Percentiles rank a stretch among this genome's conserved stretches.
Conservation (phyloP, 2,113 vertebrate species). For the Nansenia antarctica region DNA sequence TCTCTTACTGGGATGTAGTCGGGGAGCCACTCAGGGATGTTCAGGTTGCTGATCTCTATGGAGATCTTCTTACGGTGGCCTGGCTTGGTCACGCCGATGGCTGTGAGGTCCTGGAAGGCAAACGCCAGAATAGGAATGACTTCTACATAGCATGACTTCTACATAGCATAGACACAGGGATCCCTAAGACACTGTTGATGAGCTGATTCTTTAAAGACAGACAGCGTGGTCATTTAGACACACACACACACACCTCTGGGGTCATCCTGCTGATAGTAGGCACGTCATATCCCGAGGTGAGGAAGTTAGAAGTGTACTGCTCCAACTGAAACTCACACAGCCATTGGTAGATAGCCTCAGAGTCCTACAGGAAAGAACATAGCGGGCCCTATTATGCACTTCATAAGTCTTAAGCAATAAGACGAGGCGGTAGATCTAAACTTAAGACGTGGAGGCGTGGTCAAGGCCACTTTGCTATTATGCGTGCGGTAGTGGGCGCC, state of each 20-base stretch:
- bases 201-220: not conserved
- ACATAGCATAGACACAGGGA: not conserved
- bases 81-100: conserved; percentile 87
- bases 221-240: not conserved
- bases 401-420: no score
- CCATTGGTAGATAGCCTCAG: conserved; percentile 88
- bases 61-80: conserved; percentile 90
- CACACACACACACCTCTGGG: conserved; percentile 74
- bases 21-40: conserved; percentile 84
- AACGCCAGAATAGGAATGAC: not conserved
- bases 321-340: conserved; percentile 86
- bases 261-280: conserved; percentile 91
- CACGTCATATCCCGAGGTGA: conserved; percentile 83
- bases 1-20: conserved; percentile 82
- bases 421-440: no score
- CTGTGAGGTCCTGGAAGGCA: conserved; percentile 80
- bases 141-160: no score
- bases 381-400: no score
- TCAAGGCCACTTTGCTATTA: no score
- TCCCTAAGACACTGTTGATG: not conserved
- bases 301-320: conserved; percentile 81
- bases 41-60: conserved; percentile 82
- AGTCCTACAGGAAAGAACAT: conserved; percentile 69
- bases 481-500: no score
- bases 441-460: no score